Percentiles rank a stretch among this genome's conserved stretches.
Conservation (phyloP, 2,797 vertebrate species). For the Myoxocephalus aenaeus region DNA sequence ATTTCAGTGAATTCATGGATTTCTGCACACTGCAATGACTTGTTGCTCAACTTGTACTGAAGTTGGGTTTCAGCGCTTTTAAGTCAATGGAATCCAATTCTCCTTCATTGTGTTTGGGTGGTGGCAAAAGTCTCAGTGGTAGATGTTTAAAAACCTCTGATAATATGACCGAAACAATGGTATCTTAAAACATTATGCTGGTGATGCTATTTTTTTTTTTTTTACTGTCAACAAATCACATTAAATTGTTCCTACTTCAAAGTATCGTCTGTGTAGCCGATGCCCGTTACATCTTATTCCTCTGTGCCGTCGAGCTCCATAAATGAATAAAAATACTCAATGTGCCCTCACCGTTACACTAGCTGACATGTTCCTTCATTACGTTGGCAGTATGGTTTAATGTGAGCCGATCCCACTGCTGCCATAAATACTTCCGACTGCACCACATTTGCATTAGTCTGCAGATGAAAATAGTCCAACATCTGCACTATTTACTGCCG, state of each 20-base stretch:
- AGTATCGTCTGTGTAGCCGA: neutral
- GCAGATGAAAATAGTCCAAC: neutral
- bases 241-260: neutral
- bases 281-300: neutral
- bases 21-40: conserved; percentile 18
- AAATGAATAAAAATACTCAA: neutral
- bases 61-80: neutral
- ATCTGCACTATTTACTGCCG: too few relatives aligned
- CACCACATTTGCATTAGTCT: neutral
- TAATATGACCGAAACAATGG: neutral
- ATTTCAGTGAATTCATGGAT: conserved; percentile 44
- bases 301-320: neutral
- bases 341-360: neutral
- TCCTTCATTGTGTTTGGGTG: neutral
- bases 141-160: neutral
- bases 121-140: neutral
- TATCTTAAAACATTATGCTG: neutral
- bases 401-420: neutral
- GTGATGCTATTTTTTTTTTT: neutral
- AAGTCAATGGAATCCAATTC: neutral
- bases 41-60: conserved; percentile 2
- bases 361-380: neutral
- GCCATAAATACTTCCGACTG: neutral
- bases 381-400: neutral
- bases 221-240: neutral